Evolutionary conservation across 2,797 vertebrate species (phyloP), one percentile per base, ranked within the genome.

Genomic region (Echeneis naucrates): DNA sequence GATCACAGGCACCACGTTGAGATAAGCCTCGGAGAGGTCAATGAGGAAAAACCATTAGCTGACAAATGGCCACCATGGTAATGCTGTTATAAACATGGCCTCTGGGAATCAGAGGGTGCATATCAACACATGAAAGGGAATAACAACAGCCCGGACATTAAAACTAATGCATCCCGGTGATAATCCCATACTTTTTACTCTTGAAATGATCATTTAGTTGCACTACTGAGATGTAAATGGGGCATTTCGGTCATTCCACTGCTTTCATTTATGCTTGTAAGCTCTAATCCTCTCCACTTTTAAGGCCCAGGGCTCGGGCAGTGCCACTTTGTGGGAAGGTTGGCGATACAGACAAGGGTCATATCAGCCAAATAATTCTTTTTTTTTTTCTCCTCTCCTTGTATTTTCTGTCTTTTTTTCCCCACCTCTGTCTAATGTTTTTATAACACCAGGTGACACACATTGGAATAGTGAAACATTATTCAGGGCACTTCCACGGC

Each of bases 1-100:
- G 81, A 86, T 90, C 81, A 85, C 71, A 84, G 84, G 72, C 71
- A 67, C 67, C 42, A 72, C 56, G 57, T 64, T 45, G 78, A 82
- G 80, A 89, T 89, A 88, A 85, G 85, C 75, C 72, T 66, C 7
- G 4, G 52, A 79, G 88, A 86, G 87, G 87, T 90, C 87, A 88
- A 87, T 88, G 73, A 86, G 70, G 67, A 80, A 80, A 80, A 78
- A 73, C 81, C 82, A 91, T 87, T 91, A 89, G 80, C 75, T 81
- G 80, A 89, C 71, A 88, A 91, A 91, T 84, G 81, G 73, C 70
- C 58, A 33, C 57, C 52, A 33, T 75, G 63, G 27, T 77, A 86
- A 87, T 66, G 79, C 64, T 77, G 86, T 88, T 85, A 80, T 55
- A 82, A 74, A 70, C 61, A 23, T 21, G 42, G 63, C 56, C 78